Evolutionary conservation across 2,888 invertebrate genomes (phyloP).

Genomic region (Epinotia bilunana): DNA sequence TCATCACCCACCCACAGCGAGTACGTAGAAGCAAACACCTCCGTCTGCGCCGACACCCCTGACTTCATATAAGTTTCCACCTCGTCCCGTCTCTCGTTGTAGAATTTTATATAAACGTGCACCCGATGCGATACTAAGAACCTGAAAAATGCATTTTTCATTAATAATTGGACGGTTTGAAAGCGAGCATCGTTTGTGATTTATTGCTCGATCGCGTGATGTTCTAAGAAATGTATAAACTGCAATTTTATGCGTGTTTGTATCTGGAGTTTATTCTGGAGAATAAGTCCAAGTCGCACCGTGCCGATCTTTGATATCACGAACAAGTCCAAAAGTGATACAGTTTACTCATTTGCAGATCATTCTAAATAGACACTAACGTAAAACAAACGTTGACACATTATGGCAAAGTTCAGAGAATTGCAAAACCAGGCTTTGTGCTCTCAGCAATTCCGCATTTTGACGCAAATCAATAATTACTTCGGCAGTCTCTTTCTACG

Average conservation of each 20-base stretch:
- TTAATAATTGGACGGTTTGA: slow-evolving; percentile 27
- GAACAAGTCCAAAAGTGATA: no score
- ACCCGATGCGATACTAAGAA: slow-evolving; percentile 57
- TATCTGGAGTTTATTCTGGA: no score
- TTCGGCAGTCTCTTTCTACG: no score
- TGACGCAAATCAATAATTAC: no score
- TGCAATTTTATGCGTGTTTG: background rate
- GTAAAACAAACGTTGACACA: no score
- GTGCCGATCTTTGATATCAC: no score
- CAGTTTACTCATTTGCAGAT: no score
- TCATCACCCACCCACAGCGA: slow-evolving; percentile 54
- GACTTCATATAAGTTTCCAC: slow-evolving; percentile 55
- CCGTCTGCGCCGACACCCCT: slow-evolving; percentile 58
- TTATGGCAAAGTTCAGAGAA: no score
- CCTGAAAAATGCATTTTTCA: slow-evolving; percentile 50
- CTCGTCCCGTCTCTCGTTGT: slow-evolving; percentile 59
- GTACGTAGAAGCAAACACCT: slow-evolving; percentile 66
- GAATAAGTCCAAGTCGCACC: no score
- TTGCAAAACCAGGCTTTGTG: no score
- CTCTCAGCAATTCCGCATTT: no score
- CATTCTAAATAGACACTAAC: no score
- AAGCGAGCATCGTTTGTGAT: background rate
- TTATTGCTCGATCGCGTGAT: slow-evolving; percentile 2
- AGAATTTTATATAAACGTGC: slow-evolving; percentile 54
- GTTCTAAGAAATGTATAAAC: slow-evolving; percentile 10